Evolutionary conservation across 2,888 invertebrate species (phyloP), one percentile per base, ranked within the genome.

Genomic region (Drosophila neoperkinsi): DNA sequence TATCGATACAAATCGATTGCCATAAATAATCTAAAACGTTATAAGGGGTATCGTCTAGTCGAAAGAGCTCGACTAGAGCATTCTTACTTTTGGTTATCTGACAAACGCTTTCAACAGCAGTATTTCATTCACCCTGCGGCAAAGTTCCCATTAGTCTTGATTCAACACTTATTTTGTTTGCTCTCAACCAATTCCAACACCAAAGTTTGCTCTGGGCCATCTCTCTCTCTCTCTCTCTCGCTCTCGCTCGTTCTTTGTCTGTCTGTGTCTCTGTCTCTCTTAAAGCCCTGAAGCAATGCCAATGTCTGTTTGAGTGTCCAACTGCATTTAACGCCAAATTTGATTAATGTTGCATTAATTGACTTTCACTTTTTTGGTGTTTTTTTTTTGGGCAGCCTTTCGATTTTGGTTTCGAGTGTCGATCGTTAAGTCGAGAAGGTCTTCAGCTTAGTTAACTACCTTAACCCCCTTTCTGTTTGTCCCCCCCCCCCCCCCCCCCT

Each of bases 301-400:
- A 31, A 52, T 34, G 34, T 34, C 34, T 31, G 31, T 46, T 43
- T 43, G 21, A 36, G 38, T 30, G 4, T 28, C 34, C 7, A 18
- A 46, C 50, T 76, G 71, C 62, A 51, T 60, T 60, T 53, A 63
- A 66, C 31, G 34, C 33, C 70, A 52, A 57, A 43, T 33, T 50
- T 85, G 85, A 91, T 91, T 88, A 88, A 91, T 91, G 82, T 77
- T 83, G 79, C 82, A 71, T 83, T 91, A 84, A 90, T 91, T 90
- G 91, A 91, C 91, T 91, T 91, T 91, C 91, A 84, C 91, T 91
- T 67, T 50, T 43, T 31, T 57, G n/a, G 25, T 38, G 21, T 10
- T 31, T 36, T 30, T 18, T 30, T 41, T 1, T 25, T 41, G 1
- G 5, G 18, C 31, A 34, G 82, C 77, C 86, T 89, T 82, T 84